These are phyloP conservation scores for Apoda limacodes DNA, from an alignment of 2,888 invertebrate species.

Conservation along the genomic window DNA sequence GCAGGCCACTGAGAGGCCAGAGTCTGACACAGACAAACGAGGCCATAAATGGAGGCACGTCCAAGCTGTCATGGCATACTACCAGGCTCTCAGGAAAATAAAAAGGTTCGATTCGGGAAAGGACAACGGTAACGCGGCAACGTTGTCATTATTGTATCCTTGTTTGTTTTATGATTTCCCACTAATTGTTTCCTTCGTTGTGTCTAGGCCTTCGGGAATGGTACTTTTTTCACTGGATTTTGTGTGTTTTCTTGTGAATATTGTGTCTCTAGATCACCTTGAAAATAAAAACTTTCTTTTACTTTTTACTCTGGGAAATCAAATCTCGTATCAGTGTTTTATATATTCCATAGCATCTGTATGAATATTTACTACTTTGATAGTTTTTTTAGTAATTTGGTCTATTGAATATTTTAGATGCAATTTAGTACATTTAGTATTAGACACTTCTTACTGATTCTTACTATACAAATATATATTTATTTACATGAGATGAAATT, in stretches of 20 bases:
- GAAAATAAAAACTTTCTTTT: constrained; percentile 39
- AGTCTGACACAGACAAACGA: constrained; percentile 55
- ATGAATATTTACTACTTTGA: constrained; percentile 31
- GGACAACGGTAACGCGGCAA: constrained; percentile 44
- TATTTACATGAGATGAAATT: constrained; percentile 26
- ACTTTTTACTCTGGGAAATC: constrained; percentile 42
- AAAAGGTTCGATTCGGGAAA: constrained; percentile 78
- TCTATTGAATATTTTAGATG: constrained; percentile 30
- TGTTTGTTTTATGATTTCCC: constrained; percentile 54
- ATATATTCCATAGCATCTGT: constrained; percentile 43
- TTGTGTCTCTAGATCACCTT: constrained; percentile 56
- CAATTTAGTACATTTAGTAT: constrained; percentile 37
- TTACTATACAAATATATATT: constrained; percentile 48
- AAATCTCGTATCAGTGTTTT: constrained; percentile 37
- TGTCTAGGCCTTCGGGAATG: constrained; percentile 63
- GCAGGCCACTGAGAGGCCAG: constrained; percentile 44
- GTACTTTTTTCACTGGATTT: constrained; percentile 51
- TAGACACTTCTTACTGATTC: constrained; percentile 42
- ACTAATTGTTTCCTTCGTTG: constrained; percentile 55
- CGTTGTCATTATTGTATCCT: constrained; percentile 46
- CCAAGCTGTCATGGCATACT: constrained; percentile 90
- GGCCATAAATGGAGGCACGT: constrained; percentile 88
- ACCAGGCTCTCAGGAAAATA: constrained; percentile 89
- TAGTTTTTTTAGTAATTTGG: constrained; percentile 33
- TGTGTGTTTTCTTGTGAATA: constrained; percentile 60